A percentile compares a stretch with the other conserved stretches of the same genome.
Evolutionary conservation across 2,888 invertebrate genomes (phyloP).

Genomic region (Cosmorhoe ocellata): DNA sequence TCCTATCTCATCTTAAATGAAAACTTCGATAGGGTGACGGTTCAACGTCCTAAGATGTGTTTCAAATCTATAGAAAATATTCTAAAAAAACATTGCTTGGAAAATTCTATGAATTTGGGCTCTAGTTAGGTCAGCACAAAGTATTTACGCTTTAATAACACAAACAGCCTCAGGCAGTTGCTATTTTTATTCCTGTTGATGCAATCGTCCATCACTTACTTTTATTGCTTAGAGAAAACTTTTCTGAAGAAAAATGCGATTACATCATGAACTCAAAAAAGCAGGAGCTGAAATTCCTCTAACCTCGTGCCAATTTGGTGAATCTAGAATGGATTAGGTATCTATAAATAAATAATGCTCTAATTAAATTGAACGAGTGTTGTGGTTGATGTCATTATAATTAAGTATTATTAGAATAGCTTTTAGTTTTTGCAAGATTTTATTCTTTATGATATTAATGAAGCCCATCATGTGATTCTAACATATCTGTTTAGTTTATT

Average conservation of each 20-base stretch:
- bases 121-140: too few species aligned
- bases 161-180: neutral
- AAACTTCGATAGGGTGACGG: too few species aligned
- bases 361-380: slow-evolving; percentile 34
- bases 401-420: neutral
- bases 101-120: too few species aligned
- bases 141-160: too few species aligned
- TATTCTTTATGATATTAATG: too few species aligned
- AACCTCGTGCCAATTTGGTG: slow-evolving; percentile 57
- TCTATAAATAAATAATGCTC: slow-evolving; percentile 48
- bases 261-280: slow-evolving; percentile 27
- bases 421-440: too few species aligned
- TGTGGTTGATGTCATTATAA: slow-evolving; percentile 16
- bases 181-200: slow-evolving; percentile 4
- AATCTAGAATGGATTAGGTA: slow-evolving; percentile 37
- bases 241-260: slow-evolving; percentile 4
- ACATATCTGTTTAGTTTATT: too few species aligned
- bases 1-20: too few species aligned
- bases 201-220: slow-evolving; percentile 7
- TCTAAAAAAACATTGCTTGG: too few species aligned
- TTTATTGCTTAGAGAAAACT: slow-evolving; percentile 9
- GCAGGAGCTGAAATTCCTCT: slow-evolving; percentile 34
- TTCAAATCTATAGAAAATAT: too few species aligned
- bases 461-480: too few species aligned
- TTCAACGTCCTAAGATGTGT: too few species aligned